Conservation (phyloP, 2,888 invertebrate species). For the Drosophila maculinotata region DNA sequence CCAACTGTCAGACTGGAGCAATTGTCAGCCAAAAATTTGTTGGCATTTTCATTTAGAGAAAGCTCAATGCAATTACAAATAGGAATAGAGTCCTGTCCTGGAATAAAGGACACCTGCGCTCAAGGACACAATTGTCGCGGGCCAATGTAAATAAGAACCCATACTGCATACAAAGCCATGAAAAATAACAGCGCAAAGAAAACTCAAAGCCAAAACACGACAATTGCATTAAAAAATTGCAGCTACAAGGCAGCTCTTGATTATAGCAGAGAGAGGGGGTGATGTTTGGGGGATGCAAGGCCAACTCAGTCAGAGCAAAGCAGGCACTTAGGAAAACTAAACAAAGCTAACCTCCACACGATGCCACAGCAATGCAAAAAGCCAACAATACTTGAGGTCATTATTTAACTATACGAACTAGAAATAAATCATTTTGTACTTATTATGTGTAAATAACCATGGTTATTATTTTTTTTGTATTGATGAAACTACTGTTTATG, state of each 20-base stretch:
- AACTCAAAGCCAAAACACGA: conserved; percentile 42
- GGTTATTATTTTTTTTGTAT: too few species aligned
- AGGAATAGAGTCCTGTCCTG: conserved; percentile 2
- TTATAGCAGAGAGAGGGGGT: not conserved
- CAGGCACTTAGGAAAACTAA: conserved; percentile 7
- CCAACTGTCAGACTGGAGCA: conserved; percentile 39
- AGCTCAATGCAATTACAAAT: conserved; percentile 30
- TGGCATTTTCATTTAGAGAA: conserved; percentile 41
- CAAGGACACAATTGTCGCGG: conserved; percentile 37
- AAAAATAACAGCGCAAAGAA: conserved; percentile 15
- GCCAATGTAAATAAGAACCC: conserved; percentile 29
- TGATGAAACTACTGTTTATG: too few species aligned
- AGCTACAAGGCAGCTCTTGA: conserved; percentile 6
- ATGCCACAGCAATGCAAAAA: conserved; percentile 15
- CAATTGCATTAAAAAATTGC: conserved; percentile 55
- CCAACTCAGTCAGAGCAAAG: not conserved
- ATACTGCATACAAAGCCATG: conserved; percentile 17
- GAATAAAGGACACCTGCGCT: conserved; percentile 34
- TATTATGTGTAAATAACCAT: conserved; percentile 1
- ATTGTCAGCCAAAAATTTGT: conserved; percentile 35
- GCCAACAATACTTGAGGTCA: conserved; percentile 6
- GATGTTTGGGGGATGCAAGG: conserved; percentile 10
- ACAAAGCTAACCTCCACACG: not conserved
- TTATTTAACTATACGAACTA: conserved; percentile 9
- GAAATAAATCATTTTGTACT: not conserved